Percentiles rank a stretch among this genome's conserved stretches.
phyloP scores from a whole-genome alignment of 2,113 vertebrate species.

The Podilymbus podiceps region DNA sequence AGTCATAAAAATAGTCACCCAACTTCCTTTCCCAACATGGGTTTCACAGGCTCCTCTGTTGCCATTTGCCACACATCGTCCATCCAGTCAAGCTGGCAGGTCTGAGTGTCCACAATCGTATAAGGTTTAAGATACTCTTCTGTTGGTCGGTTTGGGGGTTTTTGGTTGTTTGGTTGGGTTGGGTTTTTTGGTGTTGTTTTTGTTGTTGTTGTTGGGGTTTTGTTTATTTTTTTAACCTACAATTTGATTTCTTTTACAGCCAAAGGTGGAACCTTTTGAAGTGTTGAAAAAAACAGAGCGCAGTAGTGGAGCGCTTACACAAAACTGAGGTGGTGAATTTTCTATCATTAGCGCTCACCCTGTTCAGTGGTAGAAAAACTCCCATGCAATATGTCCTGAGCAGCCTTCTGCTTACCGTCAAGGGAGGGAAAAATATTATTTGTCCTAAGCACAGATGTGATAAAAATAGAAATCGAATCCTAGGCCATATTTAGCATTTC shows the following conservation, averaged over 20 bases:
- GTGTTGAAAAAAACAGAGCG: background rate
- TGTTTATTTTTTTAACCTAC: background rate
- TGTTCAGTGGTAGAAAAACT: background rate
- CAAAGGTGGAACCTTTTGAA: background rate
- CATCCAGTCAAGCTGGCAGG: background rate
- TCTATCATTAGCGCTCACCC: background rate
- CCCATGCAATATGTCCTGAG: background rate
- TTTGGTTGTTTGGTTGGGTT: too few relatives aligned
- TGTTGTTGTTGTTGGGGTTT: too few relatives aligned
- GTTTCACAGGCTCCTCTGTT: background rate
- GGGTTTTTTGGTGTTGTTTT: too few relatives aligned
- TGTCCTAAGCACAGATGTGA: background rate
- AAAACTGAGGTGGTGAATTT: background rate
- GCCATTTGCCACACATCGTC: background rate
- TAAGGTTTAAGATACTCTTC: background rate
- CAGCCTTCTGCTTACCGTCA: background rate
- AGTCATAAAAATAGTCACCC: background rate
- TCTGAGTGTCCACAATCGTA: background rate
- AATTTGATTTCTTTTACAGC: background rate
- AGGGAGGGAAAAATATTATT: background rate
- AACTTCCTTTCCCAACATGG: background rate
- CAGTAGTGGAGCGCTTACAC: background rate
- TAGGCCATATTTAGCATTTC: slow-evolving; percentile 26
- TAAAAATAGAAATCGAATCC: slow-evolving; percentile 39
- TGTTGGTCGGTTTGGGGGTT: too few relatives aligned